These are phyloP conservation scores for Samia ricini DNA, from an alignment of 1,140 invertebrate genomes.

Conservation along the genomic window DNA sequence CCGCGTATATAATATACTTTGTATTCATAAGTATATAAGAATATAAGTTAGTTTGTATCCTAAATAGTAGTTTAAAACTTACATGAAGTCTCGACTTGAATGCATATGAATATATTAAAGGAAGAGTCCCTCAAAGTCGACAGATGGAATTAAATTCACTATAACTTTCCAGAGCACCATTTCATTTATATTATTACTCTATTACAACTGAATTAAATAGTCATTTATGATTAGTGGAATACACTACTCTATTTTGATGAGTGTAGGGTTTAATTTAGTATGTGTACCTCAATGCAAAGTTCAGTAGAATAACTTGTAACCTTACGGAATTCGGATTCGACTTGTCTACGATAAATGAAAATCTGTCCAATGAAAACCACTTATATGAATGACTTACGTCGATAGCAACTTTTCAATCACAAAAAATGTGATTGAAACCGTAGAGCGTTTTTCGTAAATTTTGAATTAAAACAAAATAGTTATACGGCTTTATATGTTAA, in stretches of 20 bases:
- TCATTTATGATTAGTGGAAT: background rate
- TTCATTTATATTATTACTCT: constrained; percentile 20
- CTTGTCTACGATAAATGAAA: constrained; percentile 29
- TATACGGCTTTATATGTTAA: no score
- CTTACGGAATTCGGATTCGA: background rate
- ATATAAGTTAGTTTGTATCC: no score
- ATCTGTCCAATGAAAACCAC: constrained; percentile 27
- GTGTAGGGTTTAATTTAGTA: constrained; percentile 6
- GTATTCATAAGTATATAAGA: no score
- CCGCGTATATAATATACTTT: no score
- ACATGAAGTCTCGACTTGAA: background rate
- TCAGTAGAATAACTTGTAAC: background rate
- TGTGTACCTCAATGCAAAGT: background rate
- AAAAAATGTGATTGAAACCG: no score
- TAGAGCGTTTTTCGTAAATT: no score
- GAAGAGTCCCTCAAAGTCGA: background rate
- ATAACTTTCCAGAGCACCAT: constrained; percentile 17
- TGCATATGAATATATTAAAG: background rate
- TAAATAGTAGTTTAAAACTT: background rate
- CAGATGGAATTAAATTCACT: background rate
- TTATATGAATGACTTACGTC: constrained; percentile 35
- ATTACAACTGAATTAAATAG: constrained; percentile 27
- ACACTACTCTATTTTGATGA: background rate
- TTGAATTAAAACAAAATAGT: no score
- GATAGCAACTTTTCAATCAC: background rate